Percentiles rank a stretch among this genome's conserved stretches.
These are phyloP conservation scores for Athalia rosae DNA, from an alignment of 2,888 invertebrate species.

Conservation along the genomic window DNA sequence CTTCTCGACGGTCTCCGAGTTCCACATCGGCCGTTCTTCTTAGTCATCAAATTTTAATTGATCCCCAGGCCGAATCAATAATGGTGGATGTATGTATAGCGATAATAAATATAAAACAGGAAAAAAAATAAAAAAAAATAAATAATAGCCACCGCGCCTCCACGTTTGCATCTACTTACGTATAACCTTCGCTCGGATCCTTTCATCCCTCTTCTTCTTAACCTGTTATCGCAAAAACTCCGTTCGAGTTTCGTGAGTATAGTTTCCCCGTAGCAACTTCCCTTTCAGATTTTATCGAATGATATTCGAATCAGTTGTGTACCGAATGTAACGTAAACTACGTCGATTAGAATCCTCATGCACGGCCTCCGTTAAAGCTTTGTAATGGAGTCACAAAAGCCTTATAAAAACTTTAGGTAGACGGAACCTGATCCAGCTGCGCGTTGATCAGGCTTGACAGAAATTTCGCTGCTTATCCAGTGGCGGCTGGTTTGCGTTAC, in stretches of 20 bases:
- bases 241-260: not conserved
- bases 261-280: too few relatives aligned
- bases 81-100: not conserved
- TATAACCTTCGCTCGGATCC: too few relatives aligned
- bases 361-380: constrained; percentile 23
- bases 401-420: not conserved
- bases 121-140: not conserved
- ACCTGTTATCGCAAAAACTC: not conserved
- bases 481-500: too few relatives aligned
- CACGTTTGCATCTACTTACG: not conserved
- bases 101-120: not conserved
- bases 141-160: not conserved
- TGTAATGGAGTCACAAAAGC: constrained; percentile 34
- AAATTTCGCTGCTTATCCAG: not conserved
- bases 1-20: constrained; percentile 19
- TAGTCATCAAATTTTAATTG: constrained; percentile 34
- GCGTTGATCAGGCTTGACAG: too few relatives aligned
- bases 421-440: not conserved
- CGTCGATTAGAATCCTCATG: not conserved
- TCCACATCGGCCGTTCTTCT: constrained; percentile 6
- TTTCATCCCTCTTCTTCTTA: not conserved
- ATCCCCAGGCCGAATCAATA: constrained; percentile 16
- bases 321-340: not conserved
- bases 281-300: not conserved
- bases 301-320: not conserved